Conservation (phyloP, 2,113 vertebrate genomes). For the Corythornis vintsioides region DNA sequence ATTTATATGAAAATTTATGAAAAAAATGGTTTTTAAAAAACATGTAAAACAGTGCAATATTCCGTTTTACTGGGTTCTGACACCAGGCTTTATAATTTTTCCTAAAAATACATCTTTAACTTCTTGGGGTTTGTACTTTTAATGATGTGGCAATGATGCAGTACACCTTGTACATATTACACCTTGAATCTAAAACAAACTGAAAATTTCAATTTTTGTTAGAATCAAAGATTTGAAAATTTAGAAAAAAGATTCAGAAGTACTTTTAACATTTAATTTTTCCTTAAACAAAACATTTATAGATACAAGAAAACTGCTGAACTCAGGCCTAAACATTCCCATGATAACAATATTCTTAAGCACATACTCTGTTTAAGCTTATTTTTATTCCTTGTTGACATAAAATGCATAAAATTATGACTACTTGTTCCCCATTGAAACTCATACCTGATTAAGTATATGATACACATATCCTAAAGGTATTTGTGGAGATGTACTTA, state of each 20-base stretch:
- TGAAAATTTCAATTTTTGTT: background rate
- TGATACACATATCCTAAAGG: background rate
- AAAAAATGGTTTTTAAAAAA: no score
- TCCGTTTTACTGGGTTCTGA: background rate
- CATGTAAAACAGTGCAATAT: background rate
- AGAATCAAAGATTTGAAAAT: background rate
- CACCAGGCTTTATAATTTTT: background rate
- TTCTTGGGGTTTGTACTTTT: background rate
- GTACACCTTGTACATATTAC: background rate
- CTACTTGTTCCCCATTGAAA: background rate
- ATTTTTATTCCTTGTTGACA: background rate
- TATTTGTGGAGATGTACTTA: background rate
- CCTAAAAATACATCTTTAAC: background rate
- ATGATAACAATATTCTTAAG: background rate
- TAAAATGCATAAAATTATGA: background rate
- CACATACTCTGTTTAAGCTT: background rate
- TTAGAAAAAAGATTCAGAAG: background rate
- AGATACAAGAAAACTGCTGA: background rate
- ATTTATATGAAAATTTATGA: background rate
- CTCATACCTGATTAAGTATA: background rate
- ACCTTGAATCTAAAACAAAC: background rate
- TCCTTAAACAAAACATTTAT: background rate
- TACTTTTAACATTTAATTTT: background rate
- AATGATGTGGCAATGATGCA: background rate
- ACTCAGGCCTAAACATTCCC: rapidly evolving